A percentile compares a stretch with the other conserved stretches of the same genome.
These are phyloP conservation scores for Pipistrellus pygmaeus DNA, from an alignment of 2,797 vertebrate species.

Conservation along the genomic window DNA sequence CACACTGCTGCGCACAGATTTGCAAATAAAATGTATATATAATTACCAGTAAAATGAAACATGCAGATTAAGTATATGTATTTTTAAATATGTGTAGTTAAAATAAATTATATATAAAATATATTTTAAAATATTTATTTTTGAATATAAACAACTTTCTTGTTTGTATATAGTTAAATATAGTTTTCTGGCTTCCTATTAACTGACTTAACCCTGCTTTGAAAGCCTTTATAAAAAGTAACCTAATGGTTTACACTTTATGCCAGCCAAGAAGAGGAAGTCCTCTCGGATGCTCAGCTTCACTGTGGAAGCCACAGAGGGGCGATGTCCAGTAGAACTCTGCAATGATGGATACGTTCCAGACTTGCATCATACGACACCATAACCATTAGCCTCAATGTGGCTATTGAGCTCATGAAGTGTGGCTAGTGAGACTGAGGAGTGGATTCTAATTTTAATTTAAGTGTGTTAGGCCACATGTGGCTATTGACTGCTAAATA, in stretches of 20 bases:
- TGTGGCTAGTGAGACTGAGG: background rate
- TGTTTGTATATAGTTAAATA: background rate
- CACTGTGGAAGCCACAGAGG: background rate
- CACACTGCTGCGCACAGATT: background rate
- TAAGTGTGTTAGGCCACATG: background rate
- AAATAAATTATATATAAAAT: background rate
- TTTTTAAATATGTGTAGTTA: background rate
- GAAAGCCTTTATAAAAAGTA: background rate
- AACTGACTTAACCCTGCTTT: background rate
- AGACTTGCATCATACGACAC: accelerated
- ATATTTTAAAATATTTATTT: background rate
- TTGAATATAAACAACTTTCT: background rate
- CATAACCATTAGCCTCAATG: background rate
- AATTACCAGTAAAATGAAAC: background rate
- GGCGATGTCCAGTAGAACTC: background rate
- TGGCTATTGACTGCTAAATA: background rate
- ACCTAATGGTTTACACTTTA: background rate
- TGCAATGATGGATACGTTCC: background rate
- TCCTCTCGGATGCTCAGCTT: background rate
- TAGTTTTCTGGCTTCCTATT: background rate
- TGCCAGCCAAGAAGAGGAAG: background rate
- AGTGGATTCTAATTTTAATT: background rate
- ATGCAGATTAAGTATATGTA: background rate
- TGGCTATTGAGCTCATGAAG: too few species aligned
- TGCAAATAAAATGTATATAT: background rate